Base-by-base conservation (phyloP, 2,113 vertebrate genomes). In the Sialia sialis region DNA sequence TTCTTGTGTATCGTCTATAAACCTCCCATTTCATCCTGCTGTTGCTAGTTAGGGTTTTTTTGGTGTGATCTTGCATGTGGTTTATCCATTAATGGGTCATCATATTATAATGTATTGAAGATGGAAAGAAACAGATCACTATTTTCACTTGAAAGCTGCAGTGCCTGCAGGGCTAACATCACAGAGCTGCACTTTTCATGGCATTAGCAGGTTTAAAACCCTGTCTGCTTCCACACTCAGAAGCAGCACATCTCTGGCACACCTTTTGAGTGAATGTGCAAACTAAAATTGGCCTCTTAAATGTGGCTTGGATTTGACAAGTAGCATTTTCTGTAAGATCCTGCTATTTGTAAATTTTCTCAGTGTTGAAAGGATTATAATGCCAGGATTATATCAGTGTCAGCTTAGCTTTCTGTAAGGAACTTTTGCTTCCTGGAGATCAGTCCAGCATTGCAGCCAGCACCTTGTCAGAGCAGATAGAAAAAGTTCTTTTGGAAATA, bases 81-180 rank as follows among this genome's bases (percentile, higher is more conserved):
- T 82, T 82, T 0, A 2, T 69, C 56, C 30, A 7, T 60, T 91
- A 82, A 29, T 64, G 54, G 44, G 13, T 87, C 69, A 62, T 58
- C 54, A 19, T 60, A 72, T 36, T 81, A 46, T 54, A 80, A 77
- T 67, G 11, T 95, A 95, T 95, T 94, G 95, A 91, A 85, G 93
- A 97, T 96, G 94, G 95, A 97, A 96, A 95, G 94, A 95, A 93
- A 87, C 81, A 52, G 87, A 95, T 97, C 91, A 68, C 81, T 54
- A 58, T 79, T 72, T 60, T 95, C 91, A 68, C 84, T 93, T 82
- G 69, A 49, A 82, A 92, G 95, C 93, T 89, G 91, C 49, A 92
- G n/a, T 91, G 94, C 91, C 94, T 73, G 81, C 74, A 80, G 94
- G 91, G 87, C 82, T 25, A 30, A 55, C 10, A 13, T 94, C 93